Conservation (phyloP, 1,140 invertebrate genomes). For the Ceratina calcarata region DNA sequence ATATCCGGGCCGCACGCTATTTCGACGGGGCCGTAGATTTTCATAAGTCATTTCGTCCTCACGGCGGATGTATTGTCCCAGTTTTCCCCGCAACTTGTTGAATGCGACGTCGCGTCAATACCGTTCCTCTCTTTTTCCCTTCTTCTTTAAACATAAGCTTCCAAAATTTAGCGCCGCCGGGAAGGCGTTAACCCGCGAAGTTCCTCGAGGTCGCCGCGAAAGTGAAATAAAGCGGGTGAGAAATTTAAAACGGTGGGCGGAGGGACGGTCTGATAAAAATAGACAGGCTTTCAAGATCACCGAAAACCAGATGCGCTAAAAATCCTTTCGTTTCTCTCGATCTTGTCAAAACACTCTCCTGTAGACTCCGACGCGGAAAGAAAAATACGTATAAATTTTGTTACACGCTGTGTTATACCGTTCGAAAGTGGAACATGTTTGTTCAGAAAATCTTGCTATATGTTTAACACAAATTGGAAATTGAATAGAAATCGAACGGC, state of each 20-base stretch:
- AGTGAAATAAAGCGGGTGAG: background rate
- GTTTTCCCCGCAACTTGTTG: slow-evolving; percentile 10
- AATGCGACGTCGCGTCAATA: slow-evolving; percentile 4
- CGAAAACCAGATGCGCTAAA: background rate
- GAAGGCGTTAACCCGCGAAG: background rate
- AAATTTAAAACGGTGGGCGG: background rate
- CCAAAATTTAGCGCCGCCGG: background rate
- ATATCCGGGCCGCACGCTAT: too few species aligned
- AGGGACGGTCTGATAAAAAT: background rate
- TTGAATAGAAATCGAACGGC: too few species aligned
- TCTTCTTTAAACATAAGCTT: background rate
- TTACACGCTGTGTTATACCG: too few species aligned
- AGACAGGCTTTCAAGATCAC: background rate
- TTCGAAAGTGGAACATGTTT: too few species aligned
- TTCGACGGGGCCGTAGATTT: too few species aligned
- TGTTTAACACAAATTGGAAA: too few species aligned
- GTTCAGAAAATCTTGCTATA: too few species aligned
- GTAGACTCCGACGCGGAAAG: too few species aligned
- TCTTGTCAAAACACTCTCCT: background rate
- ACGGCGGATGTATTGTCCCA: background rate
- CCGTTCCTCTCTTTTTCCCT: background rate
- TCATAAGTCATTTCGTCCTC: background rate
- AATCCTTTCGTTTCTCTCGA: background rate
- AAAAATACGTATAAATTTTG: too few species aligned
- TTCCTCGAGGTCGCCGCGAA: background rate